These are phyloP conservation scores for Stenoptilia bipunctidactyla DNA, from an alignment of 2,888 invertebrate genomes.

Conservation along the genomic window DNA sequence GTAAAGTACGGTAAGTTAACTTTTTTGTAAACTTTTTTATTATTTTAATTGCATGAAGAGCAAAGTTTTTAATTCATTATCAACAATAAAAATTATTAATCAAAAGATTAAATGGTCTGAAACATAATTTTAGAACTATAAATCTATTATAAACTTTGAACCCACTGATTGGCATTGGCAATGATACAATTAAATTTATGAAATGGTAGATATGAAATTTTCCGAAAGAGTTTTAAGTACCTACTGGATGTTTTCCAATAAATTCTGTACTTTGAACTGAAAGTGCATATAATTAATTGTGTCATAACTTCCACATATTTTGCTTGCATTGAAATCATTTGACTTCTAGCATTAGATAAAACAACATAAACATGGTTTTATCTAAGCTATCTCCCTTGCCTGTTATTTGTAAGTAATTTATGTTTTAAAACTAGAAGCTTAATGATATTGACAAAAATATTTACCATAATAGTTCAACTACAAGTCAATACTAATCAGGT, in stretches of 20 bases:
- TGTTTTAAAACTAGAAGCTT: too few species aligned
- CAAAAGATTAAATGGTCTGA: too few species aligned
- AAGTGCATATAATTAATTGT: not conserved
- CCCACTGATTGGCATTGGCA: slow-evolving; percentile 18
- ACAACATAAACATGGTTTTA: not conserved
- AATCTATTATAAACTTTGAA: slow-evolving; percentile 16
- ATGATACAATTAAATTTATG: slow-evolving; percentile 11
- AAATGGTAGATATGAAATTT: not conserved
- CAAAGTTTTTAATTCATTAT: too few species aligned
- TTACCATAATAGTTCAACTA: not conserved
- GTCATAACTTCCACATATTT: too few species aligned
- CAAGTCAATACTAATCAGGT: slow-evolving; percentile 6
- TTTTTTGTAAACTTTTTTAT: too few species aligned
- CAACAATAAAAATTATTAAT: too few species aligned
- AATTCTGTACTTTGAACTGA: not conserved
- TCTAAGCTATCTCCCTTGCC: not conserved
- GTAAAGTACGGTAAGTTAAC: slow-evolving; percentile 54
- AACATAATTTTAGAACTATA: too few species aligned
- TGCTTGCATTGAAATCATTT: too few species aligned
- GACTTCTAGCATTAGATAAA: too few species aligned
- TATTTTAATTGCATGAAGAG: too few species aligned
- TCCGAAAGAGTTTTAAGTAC: not conserved
- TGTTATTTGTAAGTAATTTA: not conserved
- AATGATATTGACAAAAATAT: too few species aligned
- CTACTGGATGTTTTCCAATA: not conserved